A percentile compares a stretch with the other conserved stretches of the same genome.
These are phyloP conservation scores for Emydoidea blandingii DNA, from an alignment of 2,797 vertebrate genomes.

Conservation along the genomic window DNA sequence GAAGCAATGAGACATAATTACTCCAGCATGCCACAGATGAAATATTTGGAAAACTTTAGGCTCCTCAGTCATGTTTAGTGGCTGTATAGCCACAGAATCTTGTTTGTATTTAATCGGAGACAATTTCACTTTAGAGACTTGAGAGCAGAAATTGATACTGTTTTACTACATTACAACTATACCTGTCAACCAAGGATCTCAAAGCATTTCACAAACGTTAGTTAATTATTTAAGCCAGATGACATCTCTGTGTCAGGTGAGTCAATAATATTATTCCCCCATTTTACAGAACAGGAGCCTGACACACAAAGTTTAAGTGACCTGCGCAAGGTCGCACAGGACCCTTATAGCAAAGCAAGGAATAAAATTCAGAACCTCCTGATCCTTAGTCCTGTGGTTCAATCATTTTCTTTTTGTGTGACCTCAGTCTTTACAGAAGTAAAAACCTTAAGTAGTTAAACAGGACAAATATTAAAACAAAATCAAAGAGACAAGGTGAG, in stretches of 20 bases:
- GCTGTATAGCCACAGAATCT: background rate
- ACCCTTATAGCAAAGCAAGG: background rate
- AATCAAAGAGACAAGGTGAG: background rate
- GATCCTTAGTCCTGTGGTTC: background rate
- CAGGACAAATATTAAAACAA: background rate
- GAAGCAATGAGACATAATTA: background rate
- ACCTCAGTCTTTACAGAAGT: background rate
- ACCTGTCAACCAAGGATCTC: background rate
- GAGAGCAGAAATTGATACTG: background rate
- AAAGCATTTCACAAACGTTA: background rate
- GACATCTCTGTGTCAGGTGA: background rate
- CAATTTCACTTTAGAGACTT: background rate
- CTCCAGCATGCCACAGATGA: background rate
- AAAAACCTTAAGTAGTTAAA: background rate
- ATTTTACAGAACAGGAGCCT: background rate
- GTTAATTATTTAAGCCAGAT: background rate
- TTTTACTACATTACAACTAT: background rate
- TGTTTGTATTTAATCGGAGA: background rate
- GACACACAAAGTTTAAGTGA: background rate
- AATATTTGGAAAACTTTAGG: background rate
- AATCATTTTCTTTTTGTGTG: constrained; percentile 3
- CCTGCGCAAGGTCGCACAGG: background rate
- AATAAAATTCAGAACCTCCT: background rate
- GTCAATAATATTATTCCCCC: background rate
- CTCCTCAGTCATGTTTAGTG: background rate